Percentiles rank a stretch among this genome's conserved stretches.
These are phyloP conservation scores for Rhinopomastus cyanomelas DNA, from an alignment of 2,113 vertebrate species.

Conservation along the genomic window DNA sequence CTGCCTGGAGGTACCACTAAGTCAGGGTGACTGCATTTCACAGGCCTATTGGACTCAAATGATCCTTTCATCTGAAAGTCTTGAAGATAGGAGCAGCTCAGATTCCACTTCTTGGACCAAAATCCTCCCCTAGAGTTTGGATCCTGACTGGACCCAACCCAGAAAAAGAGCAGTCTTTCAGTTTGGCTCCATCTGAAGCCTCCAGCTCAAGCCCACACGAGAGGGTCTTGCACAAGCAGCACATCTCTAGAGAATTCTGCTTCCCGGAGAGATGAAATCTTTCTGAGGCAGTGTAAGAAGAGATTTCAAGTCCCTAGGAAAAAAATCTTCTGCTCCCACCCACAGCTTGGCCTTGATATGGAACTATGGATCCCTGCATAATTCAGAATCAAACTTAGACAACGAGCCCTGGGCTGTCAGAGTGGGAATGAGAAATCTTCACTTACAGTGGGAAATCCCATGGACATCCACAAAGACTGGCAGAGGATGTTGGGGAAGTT, in stretches of 20 bases:
- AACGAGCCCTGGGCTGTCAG: constrained; percentile 4
- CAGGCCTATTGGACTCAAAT: neutral
- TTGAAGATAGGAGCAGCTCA: constrained; percentile 38
- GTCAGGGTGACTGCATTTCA: neutral
- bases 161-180: neutral
- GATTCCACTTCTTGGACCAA: constrained; percentile 24
- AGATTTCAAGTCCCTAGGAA: constrained; percentile 51
- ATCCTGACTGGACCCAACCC: neutral
- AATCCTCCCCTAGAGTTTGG: constrained; percentile 20
- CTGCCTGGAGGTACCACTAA: neutral
- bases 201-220: constrained; percentile 2
- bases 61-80: constrained; percentile 2
- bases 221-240: constrained; percentile 41
- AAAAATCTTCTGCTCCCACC: neutral
- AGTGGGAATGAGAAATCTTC: neutral
- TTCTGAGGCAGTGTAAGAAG: constrained; percentile 17
- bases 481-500: neutral
- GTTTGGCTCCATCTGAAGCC: constrained; percentile 28
- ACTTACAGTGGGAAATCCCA: neutral
- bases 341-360: constrained; percentile 9
- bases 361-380: constrained; percentile 21
- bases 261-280: constrained; percentile 64
- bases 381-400: constrained; percentile 38
- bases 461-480: neutral
- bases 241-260: constrained; percentile 8